Evolutionary conservation across 2,113 vertebrate species (phyloP).

Genomic region (Macaca fascicularis): T2T-MFA8v1.1 NC_088376.1:172321001-172321500

Average conservation of each 20-base stretch:
- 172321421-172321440: neutral
- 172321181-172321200: neutral
- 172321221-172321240: neutral
- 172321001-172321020: neutral
- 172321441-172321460: neutral
- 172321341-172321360: neutral
- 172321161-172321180: neutral
- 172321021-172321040: neutral
- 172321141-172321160: neutral
- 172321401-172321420: neutral
- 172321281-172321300: neutral
- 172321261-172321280: neutral
- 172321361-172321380: neutral
- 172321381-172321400: neutral
- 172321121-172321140: neutral
- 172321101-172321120: neutral
- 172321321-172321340: neutral
- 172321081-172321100: neutral
- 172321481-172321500: neutral
- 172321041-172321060: neutral
- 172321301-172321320: neutral
- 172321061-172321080: neutral
- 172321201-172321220: neutral
- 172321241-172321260: neutral
- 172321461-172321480: neutral